Evolutionary conservation across 1,140 invertebrate genomes (phyloP), one percentile per base, ranked within the genome.

Genomic region (Lepidurus arcticus): DNA sequence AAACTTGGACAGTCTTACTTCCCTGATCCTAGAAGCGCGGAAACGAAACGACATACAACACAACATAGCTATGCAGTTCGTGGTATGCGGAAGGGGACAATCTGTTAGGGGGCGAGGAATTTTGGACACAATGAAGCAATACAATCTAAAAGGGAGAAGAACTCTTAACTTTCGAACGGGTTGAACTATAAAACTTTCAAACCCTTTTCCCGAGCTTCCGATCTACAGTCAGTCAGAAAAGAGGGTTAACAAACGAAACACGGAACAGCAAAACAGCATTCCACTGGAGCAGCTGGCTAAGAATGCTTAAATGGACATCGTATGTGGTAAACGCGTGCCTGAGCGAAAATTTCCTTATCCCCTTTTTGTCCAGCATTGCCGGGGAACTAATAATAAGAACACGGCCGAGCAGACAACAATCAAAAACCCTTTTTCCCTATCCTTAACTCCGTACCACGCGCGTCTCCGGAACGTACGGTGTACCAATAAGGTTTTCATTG

Each of bases 291-390:
- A 65, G 53, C 53, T 65, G 53, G 53, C 53, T 10, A 65, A 65
- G 53, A 65, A 65, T 65, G 21, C 53, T 65, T 65, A 3, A 65
- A 65, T 65, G 53, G 53, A 65, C 53, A 65, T 65, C 53, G 53
- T 21, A 65, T 65, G 53, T 65, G 53, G 53, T 65, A 65, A 65
- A 65, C 53, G 53, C 53, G 53, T 65, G 53, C 53, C 53, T 65
- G 9, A 7, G 5, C 53, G 34, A 34, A 65, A 65, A 65, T 65
- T 65, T 21, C 53, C 53, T 65, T 13, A 4, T 5, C 21, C 53
- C 53, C 53, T n/a, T n/a, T n/a, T 21, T 21, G 6, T n/a, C 45
- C 34, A 4, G 34, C 34, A 3, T 34, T 34, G 4, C 34, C 4
- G 34, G 34, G 34, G 34, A 34, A 34, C 34, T 34, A 34, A 34